Percentiles rank a stretch among this genome's conserved stretches.
Conservation (phyloP, 1,140 invertebrate genomes). For the Drosophila pachea region DNA sequence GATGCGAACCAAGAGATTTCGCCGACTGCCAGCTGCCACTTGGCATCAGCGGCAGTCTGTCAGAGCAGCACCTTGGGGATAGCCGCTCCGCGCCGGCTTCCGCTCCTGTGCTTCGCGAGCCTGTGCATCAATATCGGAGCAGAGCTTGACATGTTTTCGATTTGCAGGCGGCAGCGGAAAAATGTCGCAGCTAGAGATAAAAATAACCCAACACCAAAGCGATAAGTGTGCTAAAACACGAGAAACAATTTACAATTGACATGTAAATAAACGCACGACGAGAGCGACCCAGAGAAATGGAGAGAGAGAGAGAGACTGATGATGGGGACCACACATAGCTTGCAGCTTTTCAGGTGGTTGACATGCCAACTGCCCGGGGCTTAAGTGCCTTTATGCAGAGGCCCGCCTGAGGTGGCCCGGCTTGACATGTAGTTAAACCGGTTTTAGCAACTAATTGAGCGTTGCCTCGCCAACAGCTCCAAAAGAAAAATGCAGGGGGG, state of each 20-base stretch:
- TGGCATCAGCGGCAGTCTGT: conserved; percentile 61
- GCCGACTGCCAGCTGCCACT: conserved; percentile 48
- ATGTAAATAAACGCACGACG: conserved; percentile 61
- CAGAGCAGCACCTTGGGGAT: conserved; percentile 56
- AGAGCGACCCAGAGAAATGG: not conserved
- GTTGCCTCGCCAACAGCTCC: conserved; percentile 35
- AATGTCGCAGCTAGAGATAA: conserved; percentile 24
- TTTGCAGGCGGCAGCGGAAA: conserved; percentile 46
- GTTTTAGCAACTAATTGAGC: conserved; percentile 42
- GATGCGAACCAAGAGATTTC: conserved; percentile 39
- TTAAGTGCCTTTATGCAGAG: not conserved
- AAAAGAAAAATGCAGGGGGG: not conserved
- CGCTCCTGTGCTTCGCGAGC: conserved; percentile 14
- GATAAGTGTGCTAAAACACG: conserved; percentile 60
- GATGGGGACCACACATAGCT: no score
- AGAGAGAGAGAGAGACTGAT: not conserved
- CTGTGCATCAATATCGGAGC: conserved; percentile 59
- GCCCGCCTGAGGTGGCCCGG: not conserved
- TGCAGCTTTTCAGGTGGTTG: conserved; percentile 11
- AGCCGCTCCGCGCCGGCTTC: not conserved
- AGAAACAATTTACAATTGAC: conserved; percentile 76
- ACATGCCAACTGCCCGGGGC: conserved; percentile 24
- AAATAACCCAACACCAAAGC: conserved; percentile 41
- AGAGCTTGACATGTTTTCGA: conserved; percentile 68
- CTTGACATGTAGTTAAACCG: conserved; percentile 19